Percentiles rank a stretch among this genome's conserved stretches.
Conservation (phyloP, 2,888 invertebrate genomes). For the Dysmachus trigonus region DNA sequence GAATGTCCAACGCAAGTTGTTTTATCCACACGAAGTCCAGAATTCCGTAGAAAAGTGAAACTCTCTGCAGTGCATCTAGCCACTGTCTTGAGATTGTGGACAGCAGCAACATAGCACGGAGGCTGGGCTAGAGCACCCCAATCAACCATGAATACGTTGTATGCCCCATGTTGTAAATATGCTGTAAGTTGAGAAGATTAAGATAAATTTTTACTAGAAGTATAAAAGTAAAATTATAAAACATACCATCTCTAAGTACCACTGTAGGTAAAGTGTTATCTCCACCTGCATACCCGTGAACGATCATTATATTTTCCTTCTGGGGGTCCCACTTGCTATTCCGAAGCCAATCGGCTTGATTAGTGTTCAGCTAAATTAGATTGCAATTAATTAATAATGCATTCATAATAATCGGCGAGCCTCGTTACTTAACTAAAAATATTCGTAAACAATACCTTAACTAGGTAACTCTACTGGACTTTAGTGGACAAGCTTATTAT, state of each 20-base stretch:
- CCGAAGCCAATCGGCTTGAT: slow-evolving; percentile 76
- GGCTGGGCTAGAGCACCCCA: slow-evolving; percentile 78
- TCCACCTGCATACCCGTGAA: slow-evolving; percentile 83
- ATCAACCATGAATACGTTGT: slow-evolving; percentile 80
- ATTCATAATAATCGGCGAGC: background rate
- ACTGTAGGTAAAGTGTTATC: slow-evolving; percentile 77
- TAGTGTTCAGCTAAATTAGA: slow-evolving; percentile 19
- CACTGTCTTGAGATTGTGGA: slow-evolving; percentile 77
- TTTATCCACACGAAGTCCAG: slow-evolving; percentile 72
- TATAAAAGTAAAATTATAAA: background rate
- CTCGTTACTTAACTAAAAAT: slow-evolving; percentile 1
- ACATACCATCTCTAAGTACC: slow-evolving; percentile 76
- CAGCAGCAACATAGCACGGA: slow-evolving; percentile 79
- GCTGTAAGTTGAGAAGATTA: slow-evolving; percentile 64
- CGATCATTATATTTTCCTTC: slow-evolving; percentile 74
- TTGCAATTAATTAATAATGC: background rate
- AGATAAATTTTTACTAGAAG: background rate
- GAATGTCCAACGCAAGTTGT: slow-evolving; percentile 83
- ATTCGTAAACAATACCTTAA: background rate
- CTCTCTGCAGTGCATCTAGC: slow-evolving; percentile 76
- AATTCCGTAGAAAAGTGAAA: slow-evolving; percentile 70
- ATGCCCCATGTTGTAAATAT: slow-evolving; percentile 76
- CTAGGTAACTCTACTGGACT: background rate
- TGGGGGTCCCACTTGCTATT: slow-evolving; percentile 75
- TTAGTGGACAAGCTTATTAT: slow-evolving; percentile 23